Evolutionary conservation across 2,888 invertebrate genomes (phyloP).

Genomic region (Oeneis ivallda): DNA sequence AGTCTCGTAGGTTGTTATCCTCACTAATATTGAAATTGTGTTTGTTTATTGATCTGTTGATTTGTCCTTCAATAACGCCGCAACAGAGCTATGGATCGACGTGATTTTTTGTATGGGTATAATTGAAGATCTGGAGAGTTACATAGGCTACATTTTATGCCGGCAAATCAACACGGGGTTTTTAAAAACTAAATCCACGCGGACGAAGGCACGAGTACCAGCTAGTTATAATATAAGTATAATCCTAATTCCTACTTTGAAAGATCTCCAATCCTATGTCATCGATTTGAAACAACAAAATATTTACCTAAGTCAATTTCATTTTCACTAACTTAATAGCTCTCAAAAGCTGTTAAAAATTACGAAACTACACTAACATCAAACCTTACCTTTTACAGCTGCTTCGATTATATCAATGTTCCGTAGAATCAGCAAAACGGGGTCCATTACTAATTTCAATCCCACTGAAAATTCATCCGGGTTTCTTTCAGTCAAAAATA

Average conservation of each 20-base stretch:
- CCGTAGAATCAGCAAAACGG: conserved; percentile 62
- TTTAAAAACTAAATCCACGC: background rate
- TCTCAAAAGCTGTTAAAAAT: conserved; percentile 15
- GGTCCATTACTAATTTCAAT: conserved; percentile 63
- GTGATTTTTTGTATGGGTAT: no score
- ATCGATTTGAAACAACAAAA: background rate
- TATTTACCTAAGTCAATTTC: background rate
- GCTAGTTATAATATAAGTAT: background rate
- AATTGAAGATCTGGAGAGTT: no score
- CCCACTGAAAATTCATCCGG: conserved; percentile 41
- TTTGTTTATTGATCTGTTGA: no score
- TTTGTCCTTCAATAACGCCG: no score
- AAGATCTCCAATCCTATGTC: background rate
- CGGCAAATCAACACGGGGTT: no score
- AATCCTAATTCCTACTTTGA: background rate
- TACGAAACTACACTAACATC: conserved; percentile 22
- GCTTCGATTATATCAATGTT: conserved; percentile 69
- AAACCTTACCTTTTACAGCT: conserved; percentile 64
- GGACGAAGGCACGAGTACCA: background rate
- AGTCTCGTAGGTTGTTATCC: no score
- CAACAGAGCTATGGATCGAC: no score
- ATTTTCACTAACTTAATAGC: background rate
- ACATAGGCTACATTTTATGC: no score
- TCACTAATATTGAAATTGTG: no score
- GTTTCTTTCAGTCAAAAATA: conserved; percentile 64